Evolutionary conservation across 2,888 invertebrate species (phyloP).

Genomic region (Acronicta alni): DNA sequence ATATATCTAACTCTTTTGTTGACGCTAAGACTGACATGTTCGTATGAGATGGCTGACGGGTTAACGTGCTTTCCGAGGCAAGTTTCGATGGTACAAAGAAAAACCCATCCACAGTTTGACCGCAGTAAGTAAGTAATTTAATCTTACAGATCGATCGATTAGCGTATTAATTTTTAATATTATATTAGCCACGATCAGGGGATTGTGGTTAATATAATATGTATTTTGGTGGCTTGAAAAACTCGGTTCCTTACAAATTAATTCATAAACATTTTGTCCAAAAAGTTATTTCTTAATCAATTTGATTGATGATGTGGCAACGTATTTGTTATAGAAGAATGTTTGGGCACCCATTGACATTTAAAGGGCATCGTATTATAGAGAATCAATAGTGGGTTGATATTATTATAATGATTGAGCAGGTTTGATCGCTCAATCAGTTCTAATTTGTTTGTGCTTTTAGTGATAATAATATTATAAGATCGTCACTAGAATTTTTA

Average conservation of each 20-base stretch:
- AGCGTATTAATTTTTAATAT: too few relatives aligned
- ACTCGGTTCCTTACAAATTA: not conserved
- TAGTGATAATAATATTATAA: not conserved
- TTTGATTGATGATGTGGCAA: constrained; percentile 35
- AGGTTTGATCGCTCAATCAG: constrained; percentile 3
- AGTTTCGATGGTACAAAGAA: too few relatives aligned
- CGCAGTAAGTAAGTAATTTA: too few relatives aligned
- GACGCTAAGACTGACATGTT: too few relatives aligned
- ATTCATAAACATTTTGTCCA: constrained; percentile 12
- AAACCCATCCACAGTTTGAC: too few relatives aligned
- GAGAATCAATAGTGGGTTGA: constrained; percentile 22
- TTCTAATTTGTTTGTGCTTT: not conserved
- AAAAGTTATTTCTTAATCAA: constrained; percentile 15
- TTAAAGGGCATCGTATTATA: constrained; percentile 29
- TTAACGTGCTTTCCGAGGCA: too few relatives aligned
- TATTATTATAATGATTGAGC: not conserved
- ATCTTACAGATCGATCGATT: too few relatives aligned
- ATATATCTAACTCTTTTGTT: too few relatives aligned
- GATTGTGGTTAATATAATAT: too few relatives aligned
- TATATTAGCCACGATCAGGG: too few relatives aligned
- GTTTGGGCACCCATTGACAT: constrained; percentile 29
- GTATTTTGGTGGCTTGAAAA: too few relatives aligned
- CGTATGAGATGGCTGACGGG: too few relatives aligned
- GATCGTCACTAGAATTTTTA: not conserved
- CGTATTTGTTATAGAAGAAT: constrained; percentile 22